These are phyloP conservation scores for Eristalis tenax DNA, from an alignment of 2,888 invertebrate species.

Conservation along the genomic window DNA sequence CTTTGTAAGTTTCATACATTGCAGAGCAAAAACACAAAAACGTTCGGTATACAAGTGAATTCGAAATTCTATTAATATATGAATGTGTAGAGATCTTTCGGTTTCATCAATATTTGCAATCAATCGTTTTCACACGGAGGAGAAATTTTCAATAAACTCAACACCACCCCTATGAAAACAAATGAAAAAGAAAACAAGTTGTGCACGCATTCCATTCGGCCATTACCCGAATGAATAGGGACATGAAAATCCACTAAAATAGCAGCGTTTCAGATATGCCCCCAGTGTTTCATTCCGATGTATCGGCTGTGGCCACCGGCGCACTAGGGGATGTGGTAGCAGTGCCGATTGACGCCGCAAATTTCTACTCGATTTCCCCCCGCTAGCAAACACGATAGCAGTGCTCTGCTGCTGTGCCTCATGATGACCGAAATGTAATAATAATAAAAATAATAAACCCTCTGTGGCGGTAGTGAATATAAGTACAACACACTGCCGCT, in stretches of 20 bases:
- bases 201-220: slow-evolving; percentile 50
- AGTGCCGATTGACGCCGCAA: slow-evolving; percentile 42
- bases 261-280: slow-evolving; percentile 41
- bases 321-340: slow-evolving; percentile 5
- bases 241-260: slow-evolving; percentile 59
- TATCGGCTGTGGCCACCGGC: neutral
- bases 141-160: slow-evolving; percentile 21
- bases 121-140: slow-evolving; percentile 18
- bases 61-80: slow-evolving; percentile 26
- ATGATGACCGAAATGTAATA: slow-evolving; percentile 56
- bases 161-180: slow-evolving; percentile 25
- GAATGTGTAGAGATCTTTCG: slow-evolving; percentile 11
- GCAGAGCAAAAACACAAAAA: no score
- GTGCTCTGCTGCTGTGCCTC: neutral
- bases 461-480: slow-evolving; percentile 26
- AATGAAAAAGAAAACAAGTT: slow-evolving; percentile 26
- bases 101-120: slow-evolving; percentile 30
- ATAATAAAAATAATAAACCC: slow-evolving; percentile 51
- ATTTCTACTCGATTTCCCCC: slow-evolving; percentile 38
- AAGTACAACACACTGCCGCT: neutral
- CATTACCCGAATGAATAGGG: slow-evolving; percentile 46
- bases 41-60: neutral
- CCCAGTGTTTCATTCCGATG: slow-evolving; percentile 23
- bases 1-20: no score
- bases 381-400: slow-evolving; percentile 11